Evolutionary conservation across 2,797 vertebrate genomes (phyloP).

Genomic region (Sebastes minor): DNA sequence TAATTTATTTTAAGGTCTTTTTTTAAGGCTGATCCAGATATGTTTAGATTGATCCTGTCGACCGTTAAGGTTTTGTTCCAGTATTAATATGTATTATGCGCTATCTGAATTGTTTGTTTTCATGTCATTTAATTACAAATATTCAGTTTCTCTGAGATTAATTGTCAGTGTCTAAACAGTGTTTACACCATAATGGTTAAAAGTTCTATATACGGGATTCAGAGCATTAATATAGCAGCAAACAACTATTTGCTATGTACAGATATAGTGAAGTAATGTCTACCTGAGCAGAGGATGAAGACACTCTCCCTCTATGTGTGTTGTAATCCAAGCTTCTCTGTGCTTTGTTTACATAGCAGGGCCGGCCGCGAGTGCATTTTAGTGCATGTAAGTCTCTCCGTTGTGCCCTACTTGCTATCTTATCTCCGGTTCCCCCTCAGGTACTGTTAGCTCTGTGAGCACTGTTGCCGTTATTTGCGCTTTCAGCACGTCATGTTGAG

Average conservation of each 20-base stretch:
- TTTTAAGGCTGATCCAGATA: background rate
- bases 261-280: background rate
- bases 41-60: background rate
- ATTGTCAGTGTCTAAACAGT: background rate
- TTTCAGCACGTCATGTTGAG: background rate
- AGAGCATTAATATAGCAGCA: background rate
- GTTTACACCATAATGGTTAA: background rate
- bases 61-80: background rate
- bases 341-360: too few species aligned
- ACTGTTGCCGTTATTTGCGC: background rate
- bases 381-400: too few species aligned
- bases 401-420: too few species aligned
- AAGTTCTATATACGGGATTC: background rate
- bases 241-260: background rate
- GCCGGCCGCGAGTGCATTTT: too few species aligned
- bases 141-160: background rate
- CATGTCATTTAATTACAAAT: background rate
- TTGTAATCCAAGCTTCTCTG: too few species aligned
- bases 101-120: background rate
- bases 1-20: background rate
- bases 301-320: too few species aligned
- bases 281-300: too few species aligned
- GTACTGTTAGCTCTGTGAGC: too few species aligned
- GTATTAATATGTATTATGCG: background rate
- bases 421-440: too few species aligned